Evolutionary conservation across 1,140 invertebrate species (phyloP), one percentile per base, ranked within the genome.

Genomic region (Drosophila busckii): DNA sequence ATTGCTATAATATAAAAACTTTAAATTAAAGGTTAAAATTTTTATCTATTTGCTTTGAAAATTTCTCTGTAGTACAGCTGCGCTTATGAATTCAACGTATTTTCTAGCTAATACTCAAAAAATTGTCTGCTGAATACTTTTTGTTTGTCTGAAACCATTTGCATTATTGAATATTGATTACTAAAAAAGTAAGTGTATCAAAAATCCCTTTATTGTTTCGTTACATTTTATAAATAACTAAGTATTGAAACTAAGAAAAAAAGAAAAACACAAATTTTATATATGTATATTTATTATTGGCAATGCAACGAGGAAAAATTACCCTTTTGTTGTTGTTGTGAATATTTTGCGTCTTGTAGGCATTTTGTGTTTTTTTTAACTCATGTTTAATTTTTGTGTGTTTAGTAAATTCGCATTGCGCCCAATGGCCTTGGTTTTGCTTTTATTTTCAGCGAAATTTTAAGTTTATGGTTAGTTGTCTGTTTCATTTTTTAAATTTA

Each of bases 61-160:
- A 28, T 28, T 6, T 12, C 4, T 28, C 9, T 41, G 12, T n/a
- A 4, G 4, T 31, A n/a, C n/a, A n/a, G n/a, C n/a, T n/a, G n/a
- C n/a, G n/a, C 16, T 10, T 34, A 34, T 34, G 12, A 34, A 38
- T 25, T 35, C 48, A 56, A 54, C 26, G 28, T 19, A 35, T 34
- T 25, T 54, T 23, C 12, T 32, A 13, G 28, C 35, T 38, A 40
- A 38, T 52, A 44, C 29, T 44, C 9, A n/a, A n/a, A n/a, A n/a
- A n/a, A n/a, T 40, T 53, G 31, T 37, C n/a, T 55, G 22, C 31
- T 48, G 53, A 58, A 55, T 55, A 60, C 41, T 55, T 23, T 23
- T 6, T 32, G 53, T 46, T 29, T 58, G 32, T 45, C 32, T 67
- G 63, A 67, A 67, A 67, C 63, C 63, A 67, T 67, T 67, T 50